Percentiles rank a stretch among this genome's conserved stretches.
These are phyloP conservation scores for Brachionus asplanchnoidis DNA, from an alignment of 1,140 invertebrate genomes.

Conservation along the genomic window DNA sequence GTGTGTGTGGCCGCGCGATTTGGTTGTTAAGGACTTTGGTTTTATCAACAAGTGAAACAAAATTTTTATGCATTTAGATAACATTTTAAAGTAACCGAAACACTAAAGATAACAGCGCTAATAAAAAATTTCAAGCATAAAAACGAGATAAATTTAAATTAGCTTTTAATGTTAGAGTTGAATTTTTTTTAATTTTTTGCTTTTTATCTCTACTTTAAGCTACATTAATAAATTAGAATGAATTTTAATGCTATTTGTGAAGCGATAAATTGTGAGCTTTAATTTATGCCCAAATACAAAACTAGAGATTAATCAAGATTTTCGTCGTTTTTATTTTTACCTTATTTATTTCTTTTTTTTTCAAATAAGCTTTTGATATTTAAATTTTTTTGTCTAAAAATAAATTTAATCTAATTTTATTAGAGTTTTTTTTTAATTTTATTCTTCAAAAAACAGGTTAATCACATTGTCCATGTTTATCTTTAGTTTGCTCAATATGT, in stretches of 20 bases:
- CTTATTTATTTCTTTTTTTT: not conserved
- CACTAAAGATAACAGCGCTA: not conserved
- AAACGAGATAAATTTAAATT: constrained; percentile 16
- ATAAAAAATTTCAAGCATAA: not conserved
- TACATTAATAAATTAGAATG: constrained; percentile 4
- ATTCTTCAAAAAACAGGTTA: too few relatives aligned
- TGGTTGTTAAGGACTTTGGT: not conserved
- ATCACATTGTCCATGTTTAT: too few relatives aligned
- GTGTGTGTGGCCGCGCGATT: not conserved
- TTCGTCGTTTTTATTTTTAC: not conserved
- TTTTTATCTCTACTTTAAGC: not conserved
- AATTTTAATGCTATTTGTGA: not conserved
- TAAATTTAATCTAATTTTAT: not conserved
- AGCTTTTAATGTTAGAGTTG: constrained; percentile 2
- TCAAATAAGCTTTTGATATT: not conserved
- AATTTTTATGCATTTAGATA: not conserved
- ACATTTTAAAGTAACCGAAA: constrained; percentile 34
- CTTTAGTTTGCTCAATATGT: too few relatives aligned
- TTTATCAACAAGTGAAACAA: not conserved
- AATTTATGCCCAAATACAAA: not conserved
- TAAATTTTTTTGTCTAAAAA: not conserved
- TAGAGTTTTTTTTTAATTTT: too few relatives aligned
- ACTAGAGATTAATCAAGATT: not conserved
- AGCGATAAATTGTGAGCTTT: not conserved
- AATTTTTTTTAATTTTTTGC: not conserved